A percentile compares a stretch with the other conserved stretches of the same genome.
These are phyloP conservation scores for Micronycteris hirsuta DNA, from an alignment of 2,113 vertebrate species.

Conservation along the genomic window DNA sequence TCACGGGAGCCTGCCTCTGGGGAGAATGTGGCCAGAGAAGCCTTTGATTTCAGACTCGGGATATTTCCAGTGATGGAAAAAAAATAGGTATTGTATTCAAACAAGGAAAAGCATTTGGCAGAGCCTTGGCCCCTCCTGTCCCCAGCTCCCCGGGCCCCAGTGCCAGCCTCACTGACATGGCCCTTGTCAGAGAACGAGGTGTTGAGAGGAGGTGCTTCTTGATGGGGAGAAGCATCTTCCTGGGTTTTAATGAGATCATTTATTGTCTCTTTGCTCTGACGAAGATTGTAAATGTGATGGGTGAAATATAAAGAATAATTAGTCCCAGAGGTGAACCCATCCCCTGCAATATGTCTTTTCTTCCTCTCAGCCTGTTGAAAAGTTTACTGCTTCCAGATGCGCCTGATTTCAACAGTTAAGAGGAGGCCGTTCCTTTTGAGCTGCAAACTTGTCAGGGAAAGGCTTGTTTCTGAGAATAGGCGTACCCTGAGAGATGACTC, in stretches of 20 bases:
- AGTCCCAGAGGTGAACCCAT: constrained; percentile 74
- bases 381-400: constrained; percentile 72
- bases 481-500: not conserved
- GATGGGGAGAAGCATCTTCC: constrained; percentile 63
- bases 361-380: constrained; percentile 67
- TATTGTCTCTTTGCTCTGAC: constrained; percentile 78
- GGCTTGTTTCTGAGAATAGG: constrained; percentile 43
- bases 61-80: not conserved
- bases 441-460: constrained; percentile 50
- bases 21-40: not conserved
- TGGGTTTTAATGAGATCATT: constrained; percentile 78
- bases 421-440: constrained; percentile 2
- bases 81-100: not conserved
- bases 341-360: constrained; percentile 61
- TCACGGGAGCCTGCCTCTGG: not conserved
- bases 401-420: constrained; percentile 55
- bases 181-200: constrained; percentile 44
- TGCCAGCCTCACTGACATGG: not conserved
- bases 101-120: not conserved
- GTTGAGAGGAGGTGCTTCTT: constrained; percentile 67
- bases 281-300: constrained; percentile 73
- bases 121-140: not conserved
- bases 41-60: not conserved
- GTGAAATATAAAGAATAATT: constrained; percentile 77
- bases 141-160: not conserved